Evolutionary conservation across 2,888 invertebrate species (phyloP), one percentile per base, ranked within the genome.

Genomic region (Archips crataeganus): DNA sequence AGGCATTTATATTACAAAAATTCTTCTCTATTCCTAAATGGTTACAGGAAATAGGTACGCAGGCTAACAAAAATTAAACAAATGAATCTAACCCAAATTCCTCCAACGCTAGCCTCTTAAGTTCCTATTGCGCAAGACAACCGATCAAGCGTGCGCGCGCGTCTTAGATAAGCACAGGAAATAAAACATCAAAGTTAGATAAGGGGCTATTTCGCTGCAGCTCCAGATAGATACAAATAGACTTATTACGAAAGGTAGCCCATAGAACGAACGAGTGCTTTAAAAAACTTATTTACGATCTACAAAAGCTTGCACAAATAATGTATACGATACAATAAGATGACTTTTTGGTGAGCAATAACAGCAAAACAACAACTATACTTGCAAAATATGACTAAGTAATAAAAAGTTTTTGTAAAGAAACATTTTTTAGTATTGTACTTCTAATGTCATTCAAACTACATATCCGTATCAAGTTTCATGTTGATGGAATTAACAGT

Each of bases 151-250:
- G n/a, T 74, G 65, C 64, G 61, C 49, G 36, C 9, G 51, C 65
- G 65, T 42, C 45, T 47, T 51, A 86, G 89, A 91, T 90, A 90
- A 89, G 87, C 84, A 80, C 87, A 88, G 91, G 90, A 90, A 92
- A 92, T 91, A 90, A 90, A 91, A 91, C 90, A 85, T 92, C 91
- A 90, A 90, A 90, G 87, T 77, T 75, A 76, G 78, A 78, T 77
- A 77, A 77, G 68, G 67, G 61, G 62, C 75, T 60, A 73, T 75
- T 65, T 63, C 47, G 39, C 57, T 34, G 11, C 49, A 10, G 65
- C 63, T 51, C 54, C 49, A 42, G 60, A 74, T 70, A 65, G 64
- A 74, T 70, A 65, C 65, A 65, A 65, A 70, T 63, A 77, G 75
- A 72, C 75, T 69, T 42, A 71, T 69, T 74, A 70, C 77, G 65